These are phyloP conservation scores for Lycocerus yunnanus DNA, from an alignment of 2,888 invertebrate genomes.

Conservation along the genomic window DNA sequence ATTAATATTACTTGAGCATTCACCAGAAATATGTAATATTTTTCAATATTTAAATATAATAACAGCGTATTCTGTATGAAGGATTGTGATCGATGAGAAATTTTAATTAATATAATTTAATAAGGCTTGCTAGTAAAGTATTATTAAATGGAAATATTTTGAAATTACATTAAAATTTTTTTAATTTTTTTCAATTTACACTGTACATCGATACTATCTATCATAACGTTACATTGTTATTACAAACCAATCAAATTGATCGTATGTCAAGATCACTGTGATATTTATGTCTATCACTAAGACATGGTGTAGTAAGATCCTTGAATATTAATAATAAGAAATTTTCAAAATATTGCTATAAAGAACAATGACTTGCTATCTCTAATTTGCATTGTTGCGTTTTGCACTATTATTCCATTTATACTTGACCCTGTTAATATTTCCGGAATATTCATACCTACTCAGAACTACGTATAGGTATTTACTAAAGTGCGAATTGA, in stretches of 20 bases:
- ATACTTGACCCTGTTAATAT: not conserved
- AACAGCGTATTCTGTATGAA: not conserved
- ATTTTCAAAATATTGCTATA: not conserved
- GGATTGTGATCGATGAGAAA: not conserved
- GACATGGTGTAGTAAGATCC: not conserved
- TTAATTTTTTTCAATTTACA: not conserved
- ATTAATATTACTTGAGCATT: not conserved
- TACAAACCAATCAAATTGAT: not conserved
- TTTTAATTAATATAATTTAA: not conserved
- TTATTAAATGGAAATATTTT: not conserved
- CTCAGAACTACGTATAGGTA: not conserved
- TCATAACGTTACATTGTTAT: not conserved
- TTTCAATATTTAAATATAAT: not conserved
- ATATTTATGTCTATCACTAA: constrained; percentile 6
- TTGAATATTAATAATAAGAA: constrained; percentile 1
- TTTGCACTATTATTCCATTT: not conserved
- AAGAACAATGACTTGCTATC: constrained; percentile 1
- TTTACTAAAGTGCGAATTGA: not conserved
- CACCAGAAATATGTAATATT: not conserved
- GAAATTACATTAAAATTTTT: not conserved
- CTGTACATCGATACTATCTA: not conserved
- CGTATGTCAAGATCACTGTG: constrained; percentile 12
- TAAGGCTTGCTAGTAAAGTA: not conserved
- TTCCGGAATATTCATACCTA: not conserved
- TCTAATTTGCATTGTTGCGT: not conserved